Percentiles rank a stretch among this genome's conserved stretches.
Conservation (phyloP, 2,888 invertebrate genomes). For the Bhutanitis thaidina region DNA sequence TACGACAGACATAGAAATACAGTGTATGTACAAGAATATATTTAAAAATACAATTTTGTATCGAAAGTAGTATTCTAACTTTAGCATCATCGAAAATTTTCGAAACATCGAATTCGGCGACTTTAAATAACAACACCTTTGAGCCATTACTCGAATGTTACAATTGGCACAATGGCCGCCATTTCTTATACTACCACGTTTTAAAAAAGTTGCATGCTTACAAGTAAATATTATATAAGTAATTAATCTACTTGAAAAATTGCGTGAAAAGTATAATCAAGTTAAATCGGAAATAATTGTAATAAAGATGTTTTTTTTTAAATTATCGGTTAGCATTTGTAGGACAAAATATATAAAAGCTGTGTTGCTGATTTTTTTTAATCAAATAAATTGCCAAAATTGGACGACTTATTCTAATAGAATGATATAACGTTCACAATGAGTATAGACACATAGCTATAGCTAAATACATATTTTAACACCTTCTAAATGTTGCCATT, state of each 20-base stretch:
- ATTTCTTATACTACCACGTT: neutral
- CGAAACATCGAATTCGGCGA: neutral
- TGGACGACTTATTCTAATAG: too few relatives aligned
- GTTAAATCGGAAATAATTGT: too few relatives aligned
- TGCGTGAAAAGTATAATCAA: too few relatives aligned
- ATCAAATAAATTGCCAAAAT: too few relatives aligned
- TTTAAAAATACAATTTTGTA: neutral
- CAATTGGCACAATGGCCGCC: neutral
- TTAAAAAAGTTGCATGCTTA: neutral
- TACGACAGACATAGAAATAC: neutral
- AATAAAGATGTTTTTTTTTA: too few relatives aligned
- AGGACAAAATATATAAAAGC: too few relatives aligned
- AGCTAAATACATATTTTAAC: neutral
- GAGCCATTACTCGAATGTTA: neutral
- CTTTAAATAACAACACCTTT: neutral
- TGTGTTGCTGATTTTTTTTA: too few relatives aligned
- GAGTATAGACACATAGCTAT: neutral
- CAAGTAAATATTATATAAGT: neutral
- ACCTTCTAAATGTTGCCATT: neutral
- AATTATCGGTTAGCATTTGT: too few relatives aligned
- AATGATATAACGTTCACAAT: neutral
- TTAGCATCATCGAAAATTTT: neutral
- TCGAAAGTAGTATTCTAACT: neutral
- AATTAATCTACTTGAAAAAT: neutral
- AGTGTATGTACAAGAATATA: constrained; percentile 8